Percentiles rank a stretch among this genome's conserved stretches.
phyloP scores from a whole-genome alignment of 2,113 vertebrate genomes.

The Brachyistius frenatus region DNA sequence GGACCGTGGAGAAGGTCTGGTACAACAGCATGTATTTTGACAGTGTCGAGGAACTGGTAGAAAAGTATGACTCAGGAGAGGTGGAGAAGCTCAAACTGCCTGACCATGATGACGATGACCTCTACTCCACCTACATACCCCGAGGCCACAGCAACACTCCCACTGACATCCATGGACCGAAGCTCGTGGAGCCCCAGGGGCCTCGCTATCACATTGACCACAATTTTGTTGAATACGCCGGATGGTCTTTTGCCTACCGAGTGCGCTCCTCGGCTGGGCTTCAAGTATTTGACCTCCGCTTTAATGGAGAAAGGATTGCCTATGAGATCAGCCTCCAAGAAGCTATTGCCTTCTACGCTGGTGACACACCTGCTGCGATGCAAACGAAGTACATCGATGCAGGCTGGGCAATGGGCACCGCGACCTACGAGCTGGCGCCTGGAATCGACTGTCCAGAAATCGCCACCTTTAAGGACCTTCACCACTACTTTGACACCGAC shows the following conservation, averaged over 20 bases:
- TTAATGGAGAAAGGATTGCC: constrained; percentile 88
- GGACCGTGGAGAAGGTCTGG: constrained; percentile 88
- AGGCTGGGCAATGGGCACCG: constrained; percentile 90
- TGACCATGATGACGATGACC: constrained; percentile 48
- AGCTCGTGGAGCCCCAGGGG: constrained; percentile 87
- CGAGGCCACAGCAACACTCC: constrained; percentile 83
- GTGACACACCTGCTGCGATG: constrained; percentile 90
- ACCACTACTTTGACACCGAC: constrained; percentile 88
- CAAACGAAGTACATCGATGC: constrained; percentile 93
- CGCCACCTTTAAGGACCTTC: constrained; percentile 87
- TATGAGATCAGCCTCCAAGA: constrained; percentile 94
- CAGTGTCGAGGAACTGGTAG: constrained; percentile 84
- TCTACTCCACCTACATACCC: constrained; percentile 88
- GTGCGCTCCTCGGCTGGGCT: constrained; percentile 89
- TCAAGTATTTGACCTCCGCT: constrained; percentile 90
- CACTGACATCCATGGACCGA: constrained; percentile 79
- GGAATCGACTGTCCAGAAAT: constrained; percentile 92
- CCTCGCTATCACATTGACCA: constrained; percentile 83
- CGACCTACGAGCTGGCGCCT: constrained; percentile 86
- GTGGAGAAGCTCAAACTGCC: constrained; percentile 77
- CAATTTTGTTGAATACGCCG: constrained; percentile 88
- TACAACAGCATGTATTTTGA: constrained; percentile 89
- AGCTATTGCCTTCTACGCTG: constrained; percentile 90
- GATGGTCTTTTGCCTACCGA: constrained; percentile 91
- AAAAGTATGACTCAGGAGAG: constrained; percentile 76